Percentiles rank a stretch among this genome's conserved stretches.
These are phyloP conservation scores for Ricordea florida DNA, from an alignment of 92 coral and sea anemone genomes.

Conservation along the genomic window DNA sequence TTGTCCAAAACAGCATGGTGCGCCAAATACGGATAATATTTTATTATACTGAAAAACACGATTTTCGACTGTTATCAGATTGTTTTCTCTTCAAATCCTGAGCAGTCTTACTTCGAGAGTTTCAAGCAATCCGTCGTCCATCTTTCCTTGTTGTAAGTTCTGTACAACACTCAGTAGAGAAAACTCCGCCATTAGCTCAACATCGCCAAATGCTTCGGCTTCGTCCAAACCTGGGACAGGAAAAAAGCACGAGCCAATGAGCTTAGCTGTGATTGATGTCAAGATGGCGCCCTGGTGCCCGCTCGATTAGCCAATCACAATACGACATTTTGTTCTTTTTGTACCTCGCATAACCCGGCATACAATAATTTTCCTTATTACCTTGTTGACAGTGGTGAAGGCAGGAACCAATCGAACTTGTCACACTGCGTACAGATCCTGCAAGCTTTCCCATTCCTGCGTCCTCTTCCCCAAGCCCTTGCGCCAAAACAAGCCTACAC, in stretches of 20 bases:
- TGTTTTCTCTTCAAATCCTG: no score
- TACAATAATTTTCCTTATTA: no score
- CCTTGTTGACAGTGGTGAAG: constrained; percentile 95
- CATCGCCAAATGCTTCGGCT: constrained; percentile 94
- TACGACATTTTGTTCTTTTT: no score
- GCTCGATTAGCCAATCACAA: no score
- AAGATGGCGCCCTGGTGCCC: no score
- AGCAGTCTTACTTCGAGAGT: constrained; percentile 77
- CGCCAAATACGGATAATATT: no score
- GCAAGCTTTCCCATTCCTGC: constrained; percentile 92
- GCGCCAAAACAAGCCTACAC: constrained; percentile 84
- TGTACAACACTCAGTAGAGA: constrained; percentile 59
- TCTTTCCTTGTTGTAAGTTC: constrained; percentile 78
- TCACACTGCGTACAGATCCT: constrained; percentile 85
- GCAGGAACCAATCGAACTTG: constrained; percentile 84
- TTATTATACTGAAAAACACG: no score
- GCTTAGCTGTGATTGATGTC: no score
- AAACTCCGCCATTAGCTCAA: constrained; percentile 86
- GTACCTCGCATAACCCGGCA: no score
- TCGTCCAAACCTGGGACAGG: constrained; percentile 70
- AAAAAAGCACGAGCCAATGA: no score
- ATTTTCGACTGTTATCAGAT: no score
- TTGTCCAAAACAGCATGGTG: no score
- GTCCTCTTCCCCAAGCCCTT: constrained; percentile 86
- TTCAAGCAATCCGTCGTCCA: constrained; percentile 61